A percentile compares a stretch with the other conserved stretches of the same genome.
Conservation (phyloP, 2,113 vertebrate genomes). For the Todiramphus chloris region DNA sequence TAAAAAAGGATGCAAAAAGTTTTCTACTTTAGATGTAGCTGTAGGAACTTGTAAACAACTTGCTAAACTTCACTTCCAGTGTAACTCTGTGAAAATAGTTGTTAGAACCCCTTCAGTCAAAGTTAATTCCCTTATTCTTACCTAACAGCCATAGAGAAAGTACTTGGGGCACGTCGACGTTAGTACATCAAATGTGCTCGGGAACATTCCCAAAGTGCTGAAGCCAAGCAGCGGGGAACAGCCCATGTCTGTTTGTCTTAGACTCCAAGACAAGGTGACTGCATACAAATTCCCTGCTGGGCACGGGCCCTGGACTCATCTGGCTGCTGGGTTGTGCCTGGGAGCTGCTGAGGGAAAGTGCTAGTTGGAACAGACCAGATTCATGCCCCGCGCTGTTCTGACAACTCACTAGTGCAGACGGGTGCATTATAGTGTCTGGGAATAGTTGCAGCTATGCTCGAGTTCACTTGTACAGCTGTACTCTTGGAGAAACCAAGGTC, state of each 20-base stretch:
- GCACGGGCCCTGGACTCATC: fast-evolving
- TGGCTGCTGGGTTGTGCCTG: not conserved
- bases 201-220: not conserved
- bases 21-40: not conserved
- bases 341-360: not conserved
- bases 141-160: not conserved
- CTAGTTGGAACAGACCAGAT: not conserved
- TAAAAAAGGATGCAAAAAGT: not conserved
- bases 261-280: not conserved
- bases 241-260: not conserved
- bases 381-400: not conserved
- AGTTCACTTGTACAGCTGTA: not conserved
- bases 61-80: not conserved
- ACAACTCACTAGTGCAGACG: not conserved
- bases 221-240: not conserved
- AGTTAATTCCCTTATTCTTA: not conserved
- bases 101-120: not conserved
- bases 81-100: not conserved
- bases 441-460: not conserved
- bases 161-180: fast-evolving
- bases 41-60: not conserved
- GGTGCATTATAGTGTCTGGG: not conserved
- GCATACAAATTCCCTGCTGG: not conserved
- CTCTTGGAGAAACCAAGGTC: not conserved
- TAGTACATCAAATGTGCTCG: not conserved